Evolutionary conservation across 2,113 vertebrate genomes (phyloP).

Genomic region (Penelope pileata): DNA sequence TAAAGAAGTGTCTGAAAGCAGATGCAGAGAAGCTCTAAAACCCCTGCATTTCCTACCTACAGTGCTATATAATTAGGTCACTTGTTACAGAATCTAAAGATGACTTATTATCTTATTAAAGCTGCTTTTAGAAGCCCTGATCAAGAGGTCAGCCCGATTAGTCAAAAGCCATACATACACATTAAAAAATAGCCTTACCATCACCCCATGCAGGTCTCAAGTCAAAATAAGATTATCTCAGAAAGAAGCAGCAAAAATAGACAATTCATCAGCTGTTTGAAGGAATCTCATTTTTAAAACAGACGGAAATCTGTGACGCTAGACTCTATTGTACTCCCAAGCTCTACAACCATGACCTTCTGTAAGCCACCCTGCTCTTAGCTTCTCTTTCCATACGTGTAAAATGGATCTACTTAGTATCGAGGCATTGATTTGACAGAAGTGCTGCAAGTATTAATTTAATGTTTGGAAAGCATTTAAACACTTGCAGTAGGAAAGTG

Average conservation of each 20-base stretch:
- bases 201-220: neutral
- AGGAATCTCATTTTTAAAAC: neutral
- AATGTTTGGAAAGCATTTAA: conserved; percentile 37
- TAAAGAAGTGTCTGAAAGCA: neutral
- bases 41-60: neutral
- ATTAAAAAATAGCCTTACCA: neutral
- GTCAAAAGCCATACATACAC: neutral
- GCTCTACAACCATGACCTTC: neutral
- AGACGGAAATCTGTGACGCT: neutral
- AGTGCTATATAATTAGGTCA: neutral
- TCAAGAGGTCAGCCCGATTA: neutral
- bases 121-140: neutral
- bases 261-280: neutral
- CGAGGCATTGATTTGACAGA: conserved; percentile 23
- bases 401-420: conserved; percentile 9
- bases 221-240: neutral
- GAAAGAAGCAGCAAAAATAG: neutral
- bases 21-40: neutral
- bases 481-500: conserved; percentile 1
- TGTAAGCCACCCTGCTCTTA: neutral
- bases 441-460: conserved; percentile 42
- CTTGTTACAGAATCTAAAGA: neutral
- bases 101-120: neutral
- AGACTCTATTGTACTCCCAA: neutral
- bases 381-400: neutral